Evolutionary conservation across 2,888 invertebrate species (phyloP).

Genomic region (Nomada hirtipes): DNA sequence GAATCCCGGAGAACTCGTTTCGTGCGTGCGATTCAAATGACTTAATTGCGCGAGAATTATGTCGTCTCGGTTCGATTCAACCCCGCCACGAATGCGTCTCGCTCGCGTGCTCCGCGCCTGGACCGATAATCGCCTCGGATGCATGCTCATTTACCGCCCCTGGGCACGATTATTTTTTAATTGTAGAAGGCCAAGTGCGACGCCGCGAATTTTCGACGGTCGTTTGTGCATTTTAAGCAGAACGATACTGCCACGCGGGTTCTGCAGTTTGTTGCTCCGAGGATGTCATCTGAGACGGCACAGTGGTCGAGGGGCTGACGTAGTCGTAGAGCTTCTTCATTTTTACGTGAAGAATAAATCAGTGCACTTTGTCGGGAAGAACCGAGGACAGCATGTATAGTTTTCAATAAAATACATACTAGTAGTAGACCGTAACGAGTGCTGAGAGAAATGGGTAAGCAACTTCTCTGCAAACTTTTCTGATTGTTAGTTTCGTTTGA

Average conservation of each 20-base stretch:
- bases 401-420: no score
- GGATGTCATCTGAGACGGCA: no score
- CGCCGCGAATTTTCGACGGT: constrained; percentile 21
- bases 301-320: no score
- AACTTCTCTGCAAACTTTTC: no score
- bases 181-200: constrained; percentile 39
- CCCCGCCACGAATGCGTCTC: background rate
- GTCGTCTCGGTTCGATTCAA: constrained; percentile 25
- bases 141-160: constrained; percentile 3
- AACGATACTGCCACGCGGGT: constrained; percentile 9
- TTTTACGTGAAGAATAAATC: no score
- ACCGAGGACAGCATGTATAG: no score
- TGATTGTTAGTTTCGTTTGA: no score
- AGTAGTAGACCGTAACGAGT: no score
- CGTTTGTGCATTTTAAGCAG: constrained; percentile 27
- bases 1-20: background rate
- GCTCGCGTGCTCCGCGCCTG: constrained; percentile 18
- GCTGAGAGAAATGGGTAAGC: no score
- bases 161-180: constrained; percentile 28
- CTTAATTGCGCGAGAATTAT: constrained; percentile 56
- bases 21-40: constrained; percentile 44
- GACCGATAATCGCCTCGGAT: constrained; percentile 22
- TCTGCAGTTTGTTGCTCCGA: background rate
- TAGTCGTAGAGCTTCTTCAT: background rate
- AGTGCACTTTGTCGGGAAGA: no score